Conservation (phyloP, 2,113 vertebrate genomes). For the Vulpes lagopus region DNA sequence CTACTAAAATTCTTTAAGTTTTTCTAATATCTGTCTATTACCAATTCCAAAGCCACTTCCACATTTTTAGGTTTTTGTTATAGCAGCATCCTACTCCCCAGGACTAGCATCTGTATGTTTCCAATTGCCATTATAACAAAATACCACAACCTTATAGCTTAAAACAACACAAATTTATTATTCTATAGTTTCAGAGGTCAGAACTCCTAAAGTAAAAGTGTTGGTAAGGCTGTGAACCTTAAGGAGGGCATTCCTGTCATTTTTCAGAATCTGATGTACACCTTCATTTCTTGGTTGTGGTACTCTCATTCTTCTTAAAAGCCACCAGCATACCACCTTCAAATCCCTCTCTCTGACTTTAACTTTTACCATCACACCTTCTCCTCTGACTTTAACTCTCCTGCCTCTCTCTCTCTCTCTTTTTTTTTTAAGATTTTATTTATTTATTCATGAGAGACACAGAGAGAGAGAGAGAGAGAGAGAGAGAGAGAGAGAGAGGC, state of each 20-base stretch:
- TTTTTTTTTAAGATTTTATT: neutral
- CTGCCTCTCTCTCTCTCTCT: neutral
- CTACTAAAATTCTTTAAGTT: neutral
- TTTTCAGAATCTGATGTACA: neutral
- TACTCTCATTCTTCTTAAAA: neutral
- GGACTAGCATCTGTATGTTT: neutral
- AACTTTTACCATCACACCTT: neutral
- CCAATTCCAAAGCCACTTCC: neutral
- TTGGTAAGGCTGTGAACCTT: neutral
- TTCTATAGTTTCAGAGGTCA: neutral
- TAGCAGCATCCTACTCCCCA: neutral
- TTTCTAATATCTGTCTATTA: neutral
- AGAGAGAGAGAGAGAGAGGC: too few species aligned
- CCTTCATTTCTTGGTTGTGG: neutral
- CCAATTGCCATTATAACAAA: neutral
- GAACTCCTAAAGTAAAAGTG: neutral
- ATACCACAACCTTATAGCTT: neutral
- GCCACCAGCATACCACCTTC: neutral
- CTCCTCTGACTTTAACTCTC: neutral
- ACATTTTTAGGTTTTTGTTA: neutral
- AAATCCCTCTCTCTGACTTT: neutral
- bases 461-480: too few species aligned
- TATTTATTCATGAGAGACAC: too few species aligned
- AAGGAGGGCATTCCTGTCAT: neutral
- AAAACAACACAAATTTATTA: neutral